Evolutionary conservation across 1,140 invertebrate species (phyloP), one percentile per base, ranked within the genome.

Genomic region (Magallana ariakensis): DNA sequence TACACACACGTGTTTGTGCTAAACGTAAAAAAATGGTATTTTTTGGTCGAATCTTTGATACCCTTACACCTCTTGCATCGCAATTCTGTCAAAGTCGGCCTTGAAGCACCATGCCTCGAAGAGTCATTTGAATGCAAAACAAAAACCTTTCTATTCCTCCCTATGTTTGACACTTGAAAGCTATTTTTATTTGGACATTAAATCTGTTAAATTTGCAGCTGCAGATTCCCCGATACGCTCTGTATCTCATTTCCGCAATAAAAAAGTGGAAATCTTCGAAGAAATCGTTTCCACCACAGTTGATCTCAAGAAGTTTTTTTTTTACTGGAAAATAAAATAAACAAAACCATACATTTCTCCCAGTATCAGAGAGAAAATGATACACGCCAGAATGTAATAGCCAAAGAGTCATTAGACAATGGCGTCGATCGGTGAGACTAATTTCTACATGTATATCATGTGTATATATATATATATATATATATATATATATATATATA

Each of bases 161-260:
- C 66, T 75, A 75, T 75, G 66, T 75, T 75, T 75, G 66, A 75
- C 66, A 75, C 66, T 22, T 75, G 66, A 75, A 75, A 75, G 66
- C 66, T 75, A 75, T 75, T 75, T 75, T 75, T 75, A 75, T 75
- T 75, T 75, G 66, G 66, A 75, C 66, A 75, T 75, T 75, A 75
- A 75, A 75, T 75, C 66, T 75, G 66, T 75, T 75, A 75, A 75
- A 75, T 26, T 26, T 75, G 66, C 66, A 75, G 66, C 66, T 75
- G 66, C 66, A 75, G 66, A 75, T 75, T 26, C 22, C 11, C 66
- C 33, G 66, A 75, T 75, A 75, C 19, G 66, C 66, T 75, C 66
- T 26, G 66, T 75, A 75, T 75, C 66, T 75, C 66, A 75, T 75
- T 26, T 75, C 66, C 66, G 66, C 66, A 75, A 75, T 75, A 75